Evolutionary conservation across 92 coral and sea anemone species (phyloP), one percentile per base, ranked within the genome.

Genomic region (Porites divaricata): DNA sequence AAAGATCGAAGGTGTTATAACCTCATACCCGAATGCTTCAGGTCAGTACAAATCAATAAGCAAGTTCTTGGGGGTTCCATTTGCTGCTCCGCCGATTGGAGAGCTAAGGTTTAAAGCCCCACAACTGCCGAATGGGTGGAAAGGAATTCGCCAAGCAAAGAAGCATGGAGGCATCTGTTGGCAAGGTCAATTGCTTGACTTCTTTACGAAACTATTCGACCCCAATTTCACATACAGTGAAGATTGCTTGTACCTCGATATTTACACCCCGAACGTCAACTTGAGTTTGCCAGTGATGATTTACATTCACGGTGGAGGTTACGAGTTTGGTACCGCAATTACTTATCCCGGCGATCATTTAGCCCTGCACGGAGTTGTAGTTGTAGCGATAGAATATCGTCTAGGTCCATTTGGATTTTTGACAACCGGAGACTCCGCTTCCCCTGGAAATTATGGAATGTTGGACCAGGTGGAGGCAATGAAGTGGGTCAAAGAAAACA

Each of bases 391-490:
- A 15, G 84, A 85, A 65, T 85, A 85, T 70, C 89, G 89, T 56
- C 59, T 54, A 3, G 59, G 59, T 54, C 14, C 59, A 54, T 54
- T 54, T 54, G 89, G 89, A 2, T 86, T 86, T 28, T 67, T 78
- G 4, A 77, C 89, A 7, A 86, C 89, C 41, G 89, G 89, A 17
- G 84, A 78, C 41, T 68, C 85, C 16, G 85, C 26, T 19, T 79
- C 89, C 6, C 70, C 85, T 8, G 89, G 89, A n/a, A 86, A 77
- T 53, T 78, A 85, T 63, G 95, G 95, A 50, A 92, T 92, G 95
- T 74, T 92, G 70, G 95, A 92, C 75, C 95, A 92, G 74, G 81
- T 92, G 48, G 90, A 85, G 45, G 92, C 92, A 12, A 80, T 92
- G 54, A 89, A 83, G 67, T 92, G 93, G 95, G 83, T 89, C 28